Evolutionary conservation across 1,140 invertebrate species (phyloP), one percentile per base, ranked within the genome.

Genomic region (Drosophila repletoides): DNA sequence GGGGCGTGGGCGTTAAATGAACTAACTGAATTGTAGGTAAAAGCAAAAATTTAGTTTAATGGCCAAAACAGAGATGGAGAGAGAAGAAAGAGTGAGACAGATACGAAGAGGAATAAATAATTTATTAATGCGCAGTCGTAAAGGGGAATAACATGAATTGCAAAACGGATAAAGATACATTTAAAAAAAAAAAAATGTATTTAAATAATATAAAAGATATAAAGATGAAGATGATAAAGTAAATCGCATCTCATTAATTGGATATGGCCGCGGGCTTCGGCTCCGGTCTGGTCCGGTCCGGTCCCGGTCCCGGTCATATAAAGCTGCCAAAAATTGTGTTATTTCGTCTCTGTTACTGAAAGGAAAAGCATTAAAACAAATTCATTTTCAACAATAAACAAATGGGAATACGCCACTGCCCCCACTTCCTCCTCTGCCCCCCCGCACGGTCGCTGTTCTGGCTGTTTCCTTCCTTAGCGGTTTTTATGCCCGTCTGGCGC

Each of bases 401-500:
- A 76, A 65, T 65, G 40, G 28, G 49, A 80, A 72, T 80, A 53
- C 66, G 76, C 55, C 66, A 43, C 52, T 33, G 36, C 15, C 2
- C 17, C 38, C 26, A 6, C 28, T 33, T 14, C 24, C 51, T 21
- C 10, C 5, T n/a, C 3, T 5, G 10, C 17, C 1, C 0, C 15
- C 10, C 21, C 19, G 28, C 52, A 21, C 14, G 2, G 5, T 40
- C 36, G 19, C n/a, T 34, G 31, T 41, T 55, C n/a, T 65, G 41
- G 52, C 34, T 63, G 41, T 61, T 53, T 63, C 41, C 48, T 61
- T 69, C 28, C 48, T 40, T 45, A 21, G 26, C 34, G 19, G 28
- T 41, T 77, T 81, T 83, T 66, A 84, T 83, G 79, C 38, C 33
- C 70, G 79, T 83, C 79, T 83, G 79, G 79, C 79, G 79, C 79